A percentile compares a stretch with the other conserved stretches of the same genome.
Conservation (phyloP, 2,888 invertebrate genomes). For the Aspidiotus destructor region DNA sequence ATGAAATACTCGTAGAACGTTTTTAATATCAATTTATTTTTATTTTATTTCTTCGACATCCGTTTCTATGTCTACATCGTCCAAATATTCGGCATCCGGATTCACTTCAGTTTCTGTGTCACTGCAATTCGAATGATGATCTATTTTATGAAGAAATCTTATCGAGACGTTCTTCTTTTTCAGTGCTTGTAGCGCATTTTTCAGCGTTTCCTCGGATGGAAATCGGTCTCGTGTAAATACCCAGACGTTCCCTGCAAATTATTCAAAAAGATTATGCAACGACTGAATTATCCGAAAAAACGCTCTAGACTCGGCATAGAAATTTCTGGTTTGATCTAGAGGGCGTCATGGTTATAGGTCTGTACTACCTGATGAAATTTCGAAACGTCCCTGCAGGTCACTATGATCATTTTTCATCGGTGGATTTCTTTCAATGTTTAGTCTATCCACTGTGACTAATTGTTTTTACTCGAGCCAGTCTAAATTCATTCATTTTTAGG, state of each 20-base stretch:
- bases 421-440: too few relatives aligned
- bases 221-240: constrained; percentile 60
- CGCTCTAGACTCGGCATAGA: too few relatives aligned
- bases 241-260: constrained; percentile 58
- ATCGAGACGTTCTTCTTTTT: constrained; percentile 64
- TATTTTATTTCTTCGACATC: constrained; percentile 6
- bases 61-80: background rate
- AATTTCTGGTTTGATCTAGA: too few relatives aligned
- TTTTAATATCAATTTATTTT: background rate
- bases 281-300: too few relatives aligned
- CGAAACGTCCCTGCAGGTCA: too few relatives aligned
- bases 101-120: background rate
- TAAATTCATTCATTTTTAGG: too few relatives aligned
- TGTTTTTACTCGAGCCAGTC: too few relatives aligned
- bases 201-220: constrained; percentile 52
- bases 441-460: too few relatives aligned
- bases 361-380: too few relatives aligned
- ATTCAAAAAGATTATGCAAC: background rate
- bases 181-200: constrained; percentile 59
- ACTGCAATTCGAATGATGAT: constrained; percentile 57
- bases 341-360: too few relatives aligned
- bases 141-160: constrained; percentile 66
- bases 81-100: constrained; percentile 9
- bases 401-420: too few relatives aligned
- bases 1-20: too few relatives aligned